These are phyloP conservation scores for Agriopis leucophaearia DNA, from an alignment of 2,888 invertebrate species.

Conservation along the genomic window DNA sequence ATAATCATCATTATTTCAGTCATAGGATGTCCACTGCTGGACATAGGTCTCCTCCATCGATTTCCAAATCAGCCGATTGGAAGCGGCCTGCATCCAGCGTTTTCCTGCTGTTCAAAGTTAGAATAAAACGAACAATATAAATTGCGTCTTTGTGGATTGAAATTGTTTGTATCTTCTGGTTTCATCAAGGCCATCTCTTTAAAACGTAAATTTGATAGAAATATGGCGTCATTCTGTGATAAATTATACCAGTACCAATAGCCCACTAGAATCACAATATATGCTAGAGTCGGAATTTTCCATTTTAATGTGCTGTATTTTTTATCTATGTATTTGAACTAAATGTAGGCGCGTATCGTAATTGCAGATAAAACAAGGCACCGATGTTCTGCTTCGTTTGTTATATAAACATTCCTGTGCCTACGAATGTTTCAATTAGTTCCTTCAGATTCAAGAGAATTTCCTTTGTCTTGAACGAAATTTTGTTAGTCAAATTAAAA, in stretches of 20 bases:
- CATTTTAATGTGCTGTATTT: neutral
- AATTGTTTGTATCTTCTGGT: too few species aligned
- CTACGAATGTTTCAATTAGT: constrained; percentile 39
- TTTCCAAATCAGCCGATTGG: too few species aligned
- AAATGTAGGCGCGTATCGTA: constrained; percentile 26
- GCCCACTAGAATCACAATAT: too few species aligned
- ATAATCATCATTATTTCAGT: too few species aligned
- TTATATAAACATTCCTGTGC: constrained; percentile 28
- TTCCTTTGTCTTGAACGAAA: constrained; percentile 23
- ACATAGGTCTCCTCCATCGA: too few species aligned
- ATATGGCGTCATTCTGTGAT: neutral
- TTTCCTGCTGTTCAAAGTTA: too few species aligned
- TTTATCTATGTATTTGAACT: constrained; percentile 22
- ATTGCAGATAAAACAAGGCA: constrained; percentile 17
- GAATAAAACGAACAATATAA: too few species aligned
- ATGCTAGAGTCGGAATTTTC: neutral
- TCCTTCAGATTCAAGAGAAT: constrained; percentile 31
- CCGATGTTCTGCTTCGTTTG: constrained; percentile 27
- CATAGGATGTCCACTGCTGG: too few species aligned
- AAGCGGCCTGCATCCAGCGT: too few species aligned
- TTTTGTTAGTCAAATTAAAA: constrained; percentile 22
- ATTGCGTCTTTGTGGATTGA: too few species aligned
- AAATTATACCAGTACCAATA: neutral
- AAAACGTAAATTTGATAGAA: too few species aligned
- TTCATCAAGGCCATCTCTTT: too few species aligned